Evolutionary conservation across 2,797 vertebrate species (phyloP), one percentile per base, ranked within the genome.

Genomic region (Argya squamiceps): DNA sequence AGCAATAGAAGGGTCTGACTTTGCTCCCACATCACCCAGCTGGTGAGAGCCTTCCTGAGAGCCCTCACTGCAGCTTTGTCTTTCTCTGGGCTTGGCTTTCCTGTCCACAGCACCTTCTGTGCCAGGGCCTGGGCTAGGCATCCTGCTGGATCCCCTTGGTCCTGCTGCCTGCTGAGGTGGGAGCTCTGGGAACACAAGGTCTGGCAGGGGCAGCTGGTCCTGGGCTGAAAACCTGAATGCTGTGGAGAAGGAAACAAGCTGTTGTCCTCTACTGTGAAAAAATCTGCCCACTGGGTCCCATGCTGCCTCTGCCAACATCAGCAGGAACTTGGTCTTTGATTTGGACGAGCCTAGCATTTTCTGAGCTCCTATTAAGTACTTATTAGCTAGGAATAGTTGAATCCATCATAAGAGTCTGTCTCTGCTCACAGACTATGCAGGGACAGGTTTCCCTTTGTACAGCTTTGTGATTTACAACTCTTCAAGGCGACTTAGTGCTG

Each of bases 401-500:
- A 47, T 68, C 36, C 49, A 13, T 84, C 0, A 1, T 50, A 64
- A 22, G 6, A 58, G 49, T 67, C 41, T 21, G 11, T 65, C 50
- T 59, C 65, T 78, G 36, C 69, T 81, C 83, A 64, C 78, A 84
- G 50, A 39, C 69, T 64, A 29, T 0, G 3, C 26, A 73, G 58
- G 59, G 83, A n/a, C 73, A 81, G 52, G 60, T 68, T 92, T 93
- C 62, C 37, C 34, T 92, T 84, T 71, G 20, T n/a, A 53, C 37
- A 75, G 37, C 37, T 39, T 78, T 55, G 49, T 93, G 92, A 93
- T 96, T 93, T 92, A 91, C 88, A 81, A 5, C 58, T 84, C 64
- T 88, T 93, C 69, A 71, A 92, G 86, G 69, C 17, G 3, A 77
- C 77, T 80, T 92, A 63, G 43, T 71, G 87, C 62, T 5, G 15